Base-by-base conservation (phyloP, 2,888 invertebrate species). In the Microplitis manilae region DNA sequence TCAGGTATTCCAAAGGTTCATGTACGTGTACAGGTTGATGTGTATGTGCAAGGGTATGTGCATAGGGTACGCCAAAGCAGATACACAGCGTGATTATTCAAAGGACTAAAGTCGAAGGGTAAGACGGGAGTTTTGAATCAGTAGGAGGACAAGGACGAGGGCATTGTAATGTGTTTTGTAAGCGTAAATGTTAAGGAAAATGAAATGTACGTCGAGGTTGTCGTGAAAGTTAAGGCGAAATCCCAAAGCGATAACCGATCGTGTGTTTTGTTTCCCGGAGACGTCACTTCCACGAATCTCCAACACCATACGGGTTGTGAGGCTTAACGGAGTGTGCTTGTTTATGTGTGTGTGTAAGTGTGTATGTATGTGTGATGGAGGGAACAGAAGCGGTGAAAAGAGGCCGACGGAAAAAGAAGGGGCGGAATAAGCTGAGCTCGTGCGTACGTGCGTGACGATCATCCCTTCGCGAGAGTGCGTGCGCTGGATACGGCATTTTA, bases 381-480 rank as follows among this genome's bases (percentile, higher is more conserved):
- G 72, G 70, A 59, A 13, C 13, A 59, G 41, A 59, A 15, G 59
- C 61, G 68, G 68, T 59, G 72, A 73, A 74, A 74, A 61, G 62
- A 77, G 77, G 77, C 74, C 67, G 67, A 67, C 65, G 74, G 71
- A 65, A 73, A 73, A 67, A 68, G 59, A 73, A 13, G 74, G 74
- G 65, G 77, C 41, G 73, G 60, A 73, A 68, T 68, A 61, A 68
- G 69, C 75, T 68, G 77, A 73, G 69, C 69, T 77, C 73, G 84
- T 84, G 80, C 84, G 84, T 83, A 84, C 81, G 84, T 81, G 82
- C 82, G 82, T 81, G 80, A 79, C 79, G 81, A 74, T 82, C 81
- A 79, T 77, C 80, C 73, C 79, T 80, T 80, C 77, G 79, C 77
- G 77, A 70, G 77, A 70, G 70, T 73, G 70, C 69, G 77, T 65